These are phyloP conservation scores for Metallyticus violacea DNA, from an alignment of 2,888 invertebrate species.

Conservation along the genomic window DNA sequence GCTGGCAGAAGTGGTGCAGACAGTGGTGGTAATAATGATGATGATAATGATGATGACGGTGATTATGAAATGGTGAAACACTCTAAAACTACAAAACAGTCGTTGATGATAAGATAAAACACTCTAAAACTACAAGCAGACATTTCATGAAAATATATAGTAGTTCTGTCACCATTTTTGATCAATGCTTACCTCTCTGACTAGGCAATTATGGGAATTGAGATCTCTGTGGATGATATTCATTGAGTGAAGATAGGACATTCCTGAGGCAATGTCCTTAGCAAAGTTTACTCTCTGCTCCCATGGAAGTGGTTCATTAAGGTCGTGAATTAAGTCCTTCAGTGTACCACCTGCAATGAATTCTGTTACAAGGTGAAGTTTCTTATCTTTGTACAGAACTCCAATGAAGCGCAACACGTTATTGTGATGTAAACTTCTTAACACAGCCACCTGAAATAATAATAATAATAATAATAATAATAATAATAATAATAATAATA, in stretches of 20 bases:
- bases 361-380: slow-evolving; percentile 88
- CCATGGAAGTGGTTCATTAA: slow-evolving; percentile 70
- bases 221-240: slow-evolving; percentile 93
- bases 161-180: not conserved
- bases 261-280: slow-evolving; percentile 88
- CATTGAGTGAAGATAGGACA: slow-evolving; percentile 92
- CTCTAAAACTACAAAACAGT: too few species aligned
- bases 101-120: too few species aligned
- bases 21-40: too few species aligned
- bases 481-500: too few species aligned
- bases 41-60: too few species aligned
- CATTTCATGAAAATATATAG: not conserved
- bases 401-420: slow-evolving; percentile 91
- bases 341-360: slow-evolving; percentile 90
- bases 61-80: too few species aligned
- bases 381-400: slow-evolving; percentile 88
- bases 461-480: too few species aligned
- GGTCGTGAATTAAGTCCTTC: slow-evolving; percentile 78
- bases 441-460: slow-evolving; percentile 74
- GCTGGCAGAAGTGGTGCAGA: too few species aligned
- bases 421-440: slow-evolving; percentile 82
- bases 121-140: not conserved
- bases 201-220: slow-evolving; percentile 93
- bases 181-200: slow-evolving; percentile 62
- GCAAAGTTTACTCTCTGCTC: slow-evolving; percentile 78